Evolutionary conservation across 2,113 vertebrate genomes (phyloP), one percentile per base, ranked within the genome.

Genomic region (Manacus vitellinus): DNA sequence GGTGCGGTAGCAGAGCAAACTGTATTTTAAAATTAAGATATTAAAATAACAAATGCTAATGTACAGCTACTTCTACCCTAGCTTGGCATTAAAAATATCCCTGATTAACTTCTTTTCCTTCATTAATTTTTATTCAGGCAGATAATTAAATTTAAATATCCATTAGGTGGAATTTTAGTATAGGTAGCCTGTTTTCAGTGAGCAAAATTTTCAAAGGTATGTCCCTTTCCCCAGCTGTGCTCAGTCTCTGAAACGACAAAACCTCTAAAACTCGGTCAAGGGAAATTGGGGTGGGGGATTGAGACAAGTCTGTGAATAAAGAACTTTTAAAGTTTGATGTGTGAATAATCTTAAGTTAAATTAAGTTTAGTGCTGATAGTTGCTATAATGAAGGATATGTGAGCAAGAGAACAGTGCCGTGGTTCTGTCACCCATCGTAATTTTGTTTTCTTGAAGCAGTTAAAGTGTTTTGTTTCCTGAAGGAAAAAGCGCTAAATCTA

Each of bases 381-480:
- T 83, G 51, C 25, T 67, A 74, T 0, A 6, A 47, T 5, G 14
- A 23, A 75, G 49, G 61, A 72, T 33, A 56, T 2, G 10, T 0
- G 10, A 94, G n/a, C 31, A 85, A 79, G n/a, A 44, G 19, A 85
- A 73, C n/a, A 8, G 22, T 30, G 47, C 10, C 58, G 10, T 11
- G 15, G 43, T 37, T 85, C 87, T 55, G 19, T 66, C 72, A 86
- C 56, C 33, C 14, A 6, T 8, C 0, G 9, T 76, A 71, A 87
- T 87, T 88, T 85, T 81, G 68, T 79, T 93, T 93, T 80, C 91
- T 93, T 95, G 85, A 44, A 83, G 82, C 75, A 51, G 58, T 86
- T 87, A 52, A 46, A 79, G 92, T 89, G 95, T 86, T 96, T 96
- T 85, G 80, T 96, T 98, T 97, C 98, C 92, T 94, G 92, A 84